Base-by-base conservation (phyloP, 2,888 invertebrate genomes). In the Meta bourneti region DNA sequence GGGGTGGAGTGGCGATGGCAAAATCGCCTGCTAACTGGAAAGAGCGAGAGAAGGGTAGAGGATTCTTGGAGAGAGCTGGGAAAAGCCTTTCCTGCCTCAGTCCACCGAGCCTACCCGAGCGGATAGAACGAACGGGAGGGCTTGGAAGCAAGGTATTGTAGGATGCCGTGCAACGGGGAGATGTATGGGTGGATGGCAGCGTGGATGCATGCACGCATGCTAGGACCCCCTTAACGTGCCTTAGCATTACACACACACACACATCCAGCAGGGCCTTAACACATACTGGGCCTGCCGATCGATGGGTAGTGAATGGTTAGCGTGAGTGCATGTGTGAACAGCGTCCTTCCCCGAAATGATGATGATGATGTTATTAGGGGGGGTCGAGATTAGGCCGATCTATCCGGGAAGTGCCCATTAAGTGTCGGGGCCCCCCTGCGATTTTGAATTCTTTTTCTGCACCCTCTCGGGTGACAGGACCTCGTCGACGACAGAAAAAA, bases 21-120 rank as follows among this genome's bases (percentile, higher is more conserved):
- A 87, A 91, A 91, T 91, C 91, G 91, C 81, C 91, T 87, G 91
- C 87, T 91, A 91, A 91, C 91, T 91, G 91, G 87, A 86, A 87
- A 82, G 91, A 86, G 89, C 69, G 70, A 78, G 83, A 51, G 81
- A 69, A 71, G 52, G 75, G 69, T 34, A 77, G 75, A 77, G 85
- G 49, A 75, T 69, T 51, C 34, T 75, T n/a, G 54, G 77, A 77
- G 75, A 75, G 74, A 79, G 61, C 70, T 75, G 86, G 87, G 87
- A 87, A 87, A 91, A 87, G 91, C 78, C 90, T 85, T 86, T 90
- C 82, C 90, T 71, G 86, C 80, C 81, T 79, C 90, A 90, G 85
- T 86, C 90, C 85, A 85, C 81, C 90, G 84, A 61, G 71, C 75
- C 85, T 52, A 52, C 78, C 85, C 75, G 52, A 19, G 19, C 79